Evolutionary conservation across 2,888 invertebrate species (phyloP), one percentile per base, ranked within the genome.

Genomic region (Hemaris fuciformis): DNA sequence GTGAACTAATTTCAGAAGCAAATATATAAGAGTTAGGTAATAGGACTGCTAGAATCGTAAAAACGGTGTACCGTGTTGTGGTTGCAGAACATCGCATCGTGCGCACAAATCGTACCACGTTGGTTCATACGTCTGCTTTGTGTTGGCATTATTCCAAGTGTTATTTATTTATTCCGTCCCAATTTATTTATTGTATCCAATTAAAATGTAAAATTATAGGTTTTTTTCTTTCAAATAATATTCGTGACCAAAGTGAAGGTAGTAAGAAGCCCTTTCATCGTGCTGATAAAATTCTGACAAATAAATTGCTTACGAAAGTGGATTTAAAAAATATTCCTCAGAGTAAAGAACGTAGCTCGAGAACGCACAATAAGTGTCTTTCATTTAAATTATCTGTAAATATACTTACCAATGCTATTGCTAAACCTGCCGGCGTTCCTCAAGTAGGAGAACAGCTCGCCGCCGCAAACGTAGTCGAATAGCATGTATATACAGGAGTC

Each of bases 401-500:
- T 38, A 18, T 48, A 84, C 85, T 88, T 85, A 95, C 95, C 96
- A 67, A 96, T 96, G 76, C 96, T 95, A 76, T 97, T 96, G 74
- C 96, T 95, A 91, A 99, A 99, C 79, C 97, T 93, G 66, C 98
- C 98, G 38, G 97, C 97, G 83, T 97, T 98, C 73, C 99, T 94
- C 69, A 99, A 93, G 86, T 99, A 99, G 7, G 98, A 98, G 89
- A 99, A 99, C 25, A 99, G 94, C 88, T 99, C 99, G 8, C 99
- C 99, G 10, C 99, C 98, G 71, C 98, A 97, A 1, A 99, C 97
- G 88, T 98, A 99, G 87, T 99, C 99, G 84, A 99, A 96, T 64
- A 99, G 94, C 99, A 99, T 99, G 92, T 99, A 99, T 67, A 99
- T 95, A 84, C 97, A 97, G 61, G 95, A 95, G 75, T 96, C 95